Percentiles rank a stretch among this genome's conserved stretches.
These are phyloP conservation scores for Sardina pilchardus DNA, from an alignment of 2,113 vertebrate genomes.

Conservation along the genomic window DNA sequence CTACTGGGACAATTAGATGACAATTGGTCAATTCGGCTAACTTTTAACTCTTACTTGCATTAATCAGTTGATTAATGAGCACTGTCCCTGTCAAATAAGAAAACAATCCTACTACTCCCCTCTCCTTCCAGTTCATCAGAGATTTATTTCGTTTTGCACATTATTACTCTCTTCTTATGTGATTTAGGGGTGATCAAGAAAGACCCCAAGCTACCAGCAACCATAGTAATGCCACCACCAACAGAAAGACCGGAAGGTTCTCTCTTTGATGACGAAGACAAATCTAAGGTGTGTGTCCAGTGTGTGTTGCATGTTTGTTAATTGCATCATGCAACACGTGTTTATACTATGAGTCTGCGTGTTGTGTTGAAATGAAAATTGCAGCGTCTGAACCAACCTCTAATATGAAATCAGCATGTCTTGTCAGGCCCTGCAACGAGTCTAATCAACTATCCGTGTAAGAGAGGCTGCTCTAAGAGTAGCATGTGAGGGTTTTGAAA, in stretches of 20 bases:
- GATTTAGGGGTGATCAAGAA: conserved; percentile 80
- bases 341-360: background rate
- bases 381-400: background rate
- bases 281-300: conserved; percentile 76
- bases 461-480: background rate
- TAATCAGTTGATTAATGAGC: too few species aligned
- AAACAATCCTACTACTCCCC: too few species aligned
- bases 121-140: too few species aligned
- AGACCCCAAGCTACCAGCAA: conserved; percentile 81
- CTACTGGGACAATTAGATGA: too few species aligned
- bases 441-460: background rate
- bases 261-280: conserved; percentile 89
- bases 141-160: background rate
- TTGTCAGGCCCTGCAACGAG: background rate
- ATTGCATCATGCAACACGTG: background rate
- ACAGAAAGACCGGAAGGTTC: conserved; percentile 79
- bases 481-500: background rate
- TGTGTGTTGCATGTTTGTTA: background rate
- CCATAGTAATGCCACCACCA: conserved; percentile 79
- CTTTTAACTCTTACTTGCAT: too few species aligned
- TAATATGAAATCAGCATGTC: background rate
- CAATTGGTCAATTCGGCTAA: too few species aligned
- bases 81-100: too few species aligned
- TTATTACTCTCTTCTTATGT: background rate
- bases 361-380: background rate